Conservation (phyloP, 1,140 invertebrate genomes). For the Neotoxoptera formosana region DNA sequence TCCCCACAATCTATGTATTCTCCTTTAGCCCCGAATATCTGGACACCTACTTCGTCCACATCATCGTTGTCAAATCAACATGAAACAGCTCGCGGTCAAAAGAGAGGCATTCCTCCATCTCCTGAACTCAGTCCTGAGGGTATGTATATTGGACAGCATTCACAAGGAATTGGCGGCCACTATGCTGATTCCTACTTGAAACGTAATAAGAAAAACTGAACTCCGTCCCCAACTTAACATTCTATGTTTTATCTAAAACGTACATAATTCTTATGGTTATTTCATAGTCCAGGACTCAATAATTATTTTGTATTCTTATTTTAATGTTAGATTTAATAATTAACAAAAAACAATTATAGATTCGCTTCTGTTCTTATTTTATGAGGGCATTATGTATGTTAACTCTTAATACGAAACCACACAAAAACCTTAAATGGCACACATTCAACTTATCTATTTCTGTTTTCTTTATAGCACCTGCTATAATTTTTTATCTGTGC, state of each 20-base stretch:
- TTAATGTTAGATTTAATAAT: not conserved
- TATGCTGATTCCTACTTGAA: constrained; percentile 69
- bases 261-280: not conserved
- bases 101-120: constrained; percentile 67
- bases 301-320: not conserved
- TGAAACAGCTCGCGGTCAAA: constrained; percentile 65
- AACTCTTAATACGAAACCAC: not conserved
- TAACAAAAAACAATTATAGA: constrained; percentile 21
- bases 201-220: constrained; percentile 65
- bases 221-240: not conserved
- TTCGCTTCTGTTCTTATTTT: not conserved
- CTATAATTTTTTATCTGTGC: not conserved
- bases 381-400: too few species aligned
- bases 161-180: constrained; percentile 69
- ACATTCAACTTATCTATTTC: constrained; percentile 43
- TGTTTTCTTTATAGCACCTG: constrained; percentile 8
- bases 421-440: not conserved
- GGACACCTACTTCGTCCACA: constrained; percentile 55
- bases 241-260: constrained; percentile 3
- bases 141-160: constrained; percentile 69
- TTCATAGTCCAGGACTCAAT: constrained; percentile 20
- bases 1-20: constrained; percentile 59
- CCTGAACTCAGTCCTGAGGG: constrained; percentile 68
- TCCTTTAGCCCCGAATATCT: constrained; percentile 58
- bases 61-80: constrained; percentile 56